Percentiles rank a stretch among this genome's conserved stretches.
phyloP scores from a whole-genome alignment of 2,113 vertebrate genomes.

The Henicopernis longicauda region DNA sequence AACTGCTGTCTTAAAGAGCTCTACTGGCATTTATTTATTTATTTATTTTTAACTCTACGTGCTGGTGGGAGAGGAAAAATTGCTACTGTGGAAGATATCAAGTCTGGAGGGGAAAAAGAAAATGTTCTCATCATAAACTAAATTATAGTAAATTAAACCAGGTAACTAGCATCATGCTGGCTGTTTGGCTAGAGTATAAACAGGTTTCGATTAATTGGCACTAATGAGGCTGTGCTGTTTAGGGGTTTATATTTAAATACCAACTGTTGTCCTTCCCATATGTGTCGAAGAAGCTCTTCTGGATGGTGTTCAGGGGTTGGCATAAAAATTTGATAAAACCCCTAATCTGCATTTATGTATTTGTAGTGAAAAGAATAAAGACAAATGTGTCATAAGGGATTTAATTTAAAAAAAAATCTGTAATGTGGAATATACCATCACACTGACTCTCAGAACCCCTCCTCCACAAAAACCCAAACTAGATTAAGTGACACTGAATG shows the following conservation, averaged over 20 bases:
- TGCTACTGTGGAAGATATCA: background rate
- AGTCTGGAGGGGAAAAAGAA: background rate
- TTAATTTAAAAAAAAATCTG: background rate
- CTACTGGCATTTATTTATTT: background rate
- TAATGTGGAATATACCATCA: background rate
- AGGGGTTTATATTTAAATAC: background rate
- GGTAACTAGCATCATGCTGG: background rate
- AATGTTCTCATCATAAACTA: background rate
- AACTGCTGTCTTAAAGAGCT: background rate
- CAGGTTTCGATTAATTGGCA: background rate
- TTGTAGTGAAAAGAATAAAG: background rate
- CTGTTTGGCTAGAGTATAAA: background rate
- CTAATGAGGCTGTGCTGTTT: background rate
- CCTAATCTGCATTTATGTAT: background rate
- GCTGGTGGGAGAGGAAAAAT: background rate
- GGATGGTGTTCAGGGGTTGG: background rate
- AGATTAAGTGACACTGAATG: background rate
- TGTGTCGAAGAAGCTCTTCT: background rate
- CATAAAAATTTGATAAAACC: background rate
- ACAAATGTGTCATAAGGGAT: background rate
- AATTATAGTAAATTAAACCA: background rate
- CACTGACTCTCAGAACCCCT: background rate
- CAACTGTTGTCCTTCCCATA: background rate
- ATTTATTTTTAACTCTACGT: rapidly evolving
- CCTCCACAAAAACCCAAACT: background rate